These are phyloP conservation scores for Caenorhabditis drosophilae DNA, from an alignment of 2,888 invertebrate species.

Conservation along the genomic window DNA sequence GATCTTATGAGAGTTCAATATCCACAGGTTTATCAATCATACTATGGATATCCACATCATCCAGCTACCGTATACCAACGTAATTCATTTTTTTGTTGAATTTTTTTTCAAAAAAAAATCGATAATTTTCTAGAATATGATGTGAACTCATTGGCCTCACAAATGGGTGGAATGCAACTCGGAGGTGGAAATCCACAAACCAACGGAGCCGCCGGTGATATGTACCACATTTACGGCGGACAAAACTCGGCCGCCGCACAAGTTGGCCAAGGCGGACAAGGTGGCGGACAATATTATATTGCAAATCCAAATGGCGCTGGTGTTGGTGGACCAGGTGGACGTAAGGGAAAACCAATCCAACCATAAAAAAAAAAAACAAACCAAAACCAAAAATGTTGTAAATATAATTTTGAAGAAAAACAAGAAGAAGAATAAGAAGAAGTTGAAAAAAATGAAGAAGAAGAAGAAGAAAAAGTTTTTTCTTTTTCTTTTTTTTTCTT, in stretches of 20 bases:
- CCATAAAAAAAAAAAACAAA: slow-evolving; percentile 5
- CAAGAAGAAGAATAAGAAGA: neutral
- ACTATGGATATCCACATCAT: slow-evolving; percentile 35
- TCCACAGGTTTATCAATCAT: slow-evolving; percentile 35
- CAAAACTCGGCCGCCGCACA: neutral
- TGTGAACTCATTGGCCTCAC: slow-evolving; percentile 35
- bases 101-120: slow-evolving; percentile 4
- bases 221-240: slow-evolving; percentile 29
- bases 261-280: neutral
- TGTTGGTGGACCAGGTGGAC: no score
- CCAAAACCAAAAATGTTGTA: slow-evolving; percentile 3
- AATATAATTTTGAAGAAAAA: slow-evolving; percentile 6
- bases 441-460: no score
- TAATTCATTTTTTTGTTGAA: neutral
- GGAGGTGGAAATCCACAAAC: slow-evolving; percentile 31
- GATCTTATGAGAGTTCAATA: slow-evolving; percentile 32
- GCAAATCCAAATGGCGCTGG: neutral
- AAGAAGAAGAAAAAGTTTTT: no score
- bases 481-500: neutral
- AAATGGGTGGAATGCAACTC: slow-evolving; percentile 49
- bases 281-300: neutral
- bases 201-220: slow-evolving; percentile 25
- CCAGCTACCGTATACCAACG: slow-evolving; percentile 24
- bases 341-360: neutral
- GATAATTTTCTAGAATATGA: slow-evolving; percentile 26